These are phyloP conservation scores for Trogon surrucura DNA, from an alignment of 2,113 vertebrate species.

Conservation along the genomic window DNA sequence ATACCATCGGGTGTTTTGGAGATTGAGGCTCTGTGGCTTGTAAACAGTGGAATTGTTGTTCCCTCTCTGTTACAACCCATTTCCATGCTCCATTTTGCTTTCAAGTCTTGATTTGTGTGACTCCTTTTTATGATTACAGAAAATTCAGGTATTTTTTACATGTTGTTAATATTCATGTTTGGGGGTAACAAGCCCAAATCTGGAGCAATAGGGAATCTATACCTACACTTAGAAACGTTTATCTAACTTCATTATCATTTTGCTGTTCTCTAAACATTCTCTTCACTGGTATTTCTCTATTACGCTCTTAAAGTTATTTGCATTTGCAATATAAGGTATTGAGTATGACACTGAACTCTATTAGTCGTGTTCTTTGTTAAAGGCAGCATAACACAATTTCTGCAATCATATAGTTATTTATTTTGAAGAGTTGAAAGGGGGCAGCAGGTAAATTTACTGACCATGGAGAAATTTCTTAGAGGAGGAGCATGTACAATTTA, in stretches of 20 bases:
- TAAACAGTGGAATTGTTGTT: not conserved
- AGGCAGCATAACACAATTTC: not conserved
- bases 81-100: not conserved
- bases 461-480: not conserved
- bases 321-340: not conserved
- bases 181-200: not conserved
- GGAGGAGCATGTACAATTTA: not conserved
- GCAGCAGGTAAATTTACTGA: not conserved
- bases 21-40: accelerated
- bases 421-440: not conserved
- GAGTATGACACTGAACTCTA: not conserved
- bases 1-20: not conserved
- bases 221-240: not conserved
- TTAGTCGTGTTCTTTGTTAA: not conserved
- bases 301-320: not conserved
- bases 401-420: not conserved
- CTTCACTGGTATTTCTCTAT: not conserved
- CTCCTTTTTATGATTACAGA: not conserved
- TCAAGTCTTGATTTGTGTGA: not conserved
- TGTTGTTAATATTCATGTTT: not conserved
- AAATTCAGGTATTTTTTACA: not conserved
- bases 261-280: not conserved
- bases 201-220: not conserved
- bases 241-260: not conserved
- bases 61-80: not conserved